These are phyloP conservation scores for Atractosteus spatula DNA, from an alignment of 2,113 vertebrate species.

Conservation along the genomic window DNA sequence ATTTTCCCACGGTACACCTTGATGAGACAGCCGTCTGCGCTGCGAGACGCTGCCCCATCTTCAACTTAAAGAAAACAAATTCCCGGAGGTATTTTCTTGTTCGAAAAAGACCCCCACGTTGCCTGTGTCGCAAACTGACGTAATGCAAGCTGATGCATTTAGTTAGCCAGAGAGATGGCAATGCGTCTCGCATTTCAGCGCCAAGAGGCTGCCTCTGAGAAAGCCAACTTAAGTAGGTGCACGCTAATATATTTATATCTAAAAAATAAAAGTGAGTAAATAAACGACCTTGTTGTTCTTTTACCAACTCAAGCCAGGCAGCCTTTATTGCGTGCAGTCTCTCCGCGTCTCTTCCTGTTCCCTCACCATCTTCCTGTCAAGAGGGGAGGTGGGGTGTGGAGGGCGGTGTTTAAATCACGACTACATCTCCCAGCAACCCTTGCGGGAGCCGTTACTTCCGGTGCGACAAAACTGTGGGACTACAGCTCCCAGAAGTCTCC, in stretches of 20 bases:
- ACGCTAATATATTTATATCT: neutral
- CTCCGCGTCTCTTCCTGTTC: constrained; percentile 27
- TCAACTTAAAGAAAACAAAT: too few species aligned
- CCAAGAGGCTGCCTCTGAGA: too few species aligned
- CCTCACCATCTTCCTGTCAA: constrained; percentile 29
- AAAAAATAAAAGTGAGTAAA: neutral
- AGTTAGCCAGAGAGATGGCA: too few species aligned
- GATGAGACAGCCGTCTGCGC: too few species aligned
- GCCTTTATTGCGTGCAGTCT: constrained; percentile 17
- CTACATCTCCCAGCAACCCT: constrained; percentile 37
- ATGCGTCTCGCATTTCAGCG: too few species aligned
- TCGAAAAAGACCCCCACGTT: too few species aligned
- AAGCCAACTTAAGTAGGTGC: too few species aligned
- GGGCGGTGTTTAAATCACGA: constrained; percentile 2
- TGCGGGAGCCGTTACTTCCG: neutral
- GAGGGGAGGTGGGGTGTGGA: constrained; percentile 31
- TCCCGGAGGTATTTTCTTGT: too few species aligned
- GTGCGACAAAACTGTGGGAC: neutral
- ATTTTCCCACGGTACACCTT: too few species aligned
- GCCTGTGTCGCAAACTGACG: too few species aligned
- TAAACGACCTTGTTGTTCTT: constrained; percentile 11
- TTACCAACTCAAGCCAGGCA: constrained; percentile 14
- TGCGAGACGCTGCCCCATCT: too few species aligned
- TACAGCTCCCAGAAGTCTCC: constrained; percentile 4
- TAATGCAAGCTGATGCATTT: too few species aligned